Evolutionary conservation across 2,113 vertebrate genomes (phyloP).

Genomic region (Sinocyclocheilus anophthalmus): DNA sequence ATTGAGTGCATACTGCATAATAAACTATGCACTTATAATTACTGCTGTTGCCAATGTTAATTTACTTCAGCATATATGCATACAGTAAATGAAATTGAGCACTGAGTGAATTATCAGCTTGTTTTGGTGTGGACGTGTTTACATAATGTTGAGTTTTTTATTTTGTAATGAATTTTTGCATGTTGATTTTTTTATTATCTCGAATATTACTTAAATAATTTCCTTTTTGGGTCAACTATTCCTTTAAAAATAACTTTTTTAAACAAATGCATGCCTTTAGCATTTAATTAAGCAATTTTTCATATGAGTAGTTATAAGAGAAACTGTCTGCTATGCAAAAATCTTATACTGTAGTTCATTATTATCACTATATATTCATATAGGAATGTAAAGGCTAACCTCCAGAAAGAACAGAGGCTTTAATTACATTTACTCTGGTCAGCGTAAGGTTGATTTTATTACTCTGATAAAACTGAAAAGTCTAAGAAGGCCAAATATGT

Average conservation of each 20-base stretch:
- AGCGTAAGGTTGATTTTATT: slow-evolving; percentile 30
- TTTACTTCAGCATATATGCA: not conserved
- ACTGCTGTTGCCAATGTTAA: not conserved
- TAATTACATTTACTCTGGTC: not conserved
- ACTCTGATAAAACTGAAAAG: not conserved
- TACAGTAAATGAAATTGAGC: not conserved
- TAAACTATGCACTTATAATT: slow-evolving; percentile 9
- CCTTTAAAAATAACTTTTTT: too few species aligned
- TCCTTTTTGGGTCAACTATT: too few species aligned
- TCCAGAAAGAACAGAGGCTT: not conserved
- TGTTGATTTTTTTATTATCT: not conserved
- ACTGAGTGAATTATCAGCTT: slow-evolving; percentile 1
- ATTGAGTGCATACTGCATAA: not conserved
- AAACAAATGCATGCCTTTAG: too few species aligned
- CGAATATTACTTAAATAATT: too few species aligned
- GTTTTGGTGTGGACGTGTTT: not conserved
- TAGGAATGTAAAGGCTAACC: not conserved
- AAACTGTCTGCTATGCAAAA: not conserved
- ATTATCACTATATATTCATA: not conserved
- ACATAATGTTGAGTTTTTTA: not conserved
- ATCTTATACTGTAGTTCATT: not conserved
- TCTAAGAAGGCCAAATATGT: not conserved
- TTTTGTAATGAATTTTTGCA: not conserved
- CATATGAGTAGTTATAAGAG: not conserved
- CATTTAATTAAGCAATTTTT: not conserved